Evolutionary conservation across 2,113 vertebrate genomes (phyloP), one percentile per base, ranked within the genome.

Genomic region (Chamaetylas fuelleborni): DNA sequence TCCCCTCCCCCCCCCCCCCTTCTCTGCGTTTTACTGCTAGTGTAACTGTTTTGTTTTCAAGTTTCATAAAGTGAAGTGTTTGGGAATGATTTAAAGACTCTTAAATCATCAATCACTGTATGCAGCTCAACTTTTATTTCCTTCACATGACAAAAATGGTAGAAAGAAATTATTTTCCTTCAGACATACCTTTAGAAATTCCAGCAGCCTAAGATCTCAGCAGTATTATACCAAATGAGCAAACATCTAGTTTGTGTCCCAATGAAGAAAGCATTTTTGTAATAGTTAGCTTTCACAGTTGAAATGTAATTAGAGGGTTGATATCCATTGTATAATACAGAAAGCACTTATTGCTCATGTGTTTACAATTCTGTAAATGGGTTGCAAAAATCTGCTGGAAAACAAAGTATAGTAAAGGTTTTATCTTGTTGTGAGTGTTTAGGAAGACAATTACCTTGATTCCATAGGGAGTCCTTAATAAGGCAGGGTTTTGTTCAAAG

Each of bases 241-340:
- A 93, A 92, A 48, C 36, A 76, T 65, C 61, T 58, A 45, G 26
- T 76, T 96, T 82, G 33, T 71, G 56, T 93, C 13, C 31, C 51
- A 76, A 17, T 51, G 71, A 87, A 92, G 78, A 64, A 95, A 91
- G 10, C 19, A 18, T 40, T 93, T 84, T 71, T 89, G 11, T 76
- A 77, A 40, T 22, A 73, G 71, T 78, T 43, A 58, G 14, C 45
- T 91, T 92, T 93, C 81, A 78, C 58, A 58, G n/a, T 11, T 0
- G 2, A 92, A 86, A 78, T 81, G 43, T 79, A 96, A 92, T 96
- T 95, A 93, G 48, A 82, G 70, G 28, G 38, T 82, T 94, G n/a
- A 43, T 77, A 66, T 73, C 72, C 29, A 4, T 22, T 87, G 33
- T 42, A 47, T 14, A n/a, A 38, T 51, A 40, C 28, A 70, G 54